These are phyloP conservation scores for Mythimna impura DNA, from an alignment of 2,888 invertebrate genomes.

Conservation along the genomic window DNA sequence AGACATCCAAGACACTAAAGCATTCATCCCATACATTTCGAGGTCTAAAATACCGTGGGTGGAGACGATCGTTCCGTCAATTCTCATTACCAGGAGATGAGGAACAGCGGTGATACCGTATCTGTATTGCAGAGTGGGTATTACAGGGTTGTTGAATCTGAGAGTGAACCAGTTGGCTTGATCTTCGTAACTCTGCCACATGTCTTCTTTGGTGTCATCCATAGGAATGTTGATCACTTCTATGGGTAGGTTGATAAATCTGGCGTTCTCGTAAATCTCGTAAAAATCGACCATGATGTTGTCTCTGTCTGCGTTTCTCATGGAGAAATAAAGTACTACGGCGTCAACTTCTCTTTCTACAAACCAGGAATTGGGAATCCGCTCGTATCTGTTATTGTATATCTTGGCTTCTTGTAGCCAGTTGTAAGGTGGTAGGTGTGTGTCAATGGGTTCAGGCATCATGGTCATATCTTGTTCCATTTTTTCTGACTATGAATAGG, in stretches of 20 bases:
- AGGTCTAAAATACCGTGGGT: constrained; percentile 79
- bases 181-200: constrained; percentile 68
- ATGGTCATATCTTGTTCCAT: not conserved
- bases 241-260: constrained; percentile 78
- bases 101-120: constrained; percentile 80
- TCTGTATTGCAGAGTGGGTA: constrained; percentile 74
- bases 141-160: constrained; percentile 74
- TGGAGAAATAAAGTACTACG: constrained; percentile 78
- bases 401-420: constrained; percentile 77
- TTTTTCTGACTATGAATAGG: no score
- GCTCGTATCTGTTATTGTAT: constrained; percentile 74
- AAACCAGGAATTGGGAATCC: constrained; percentile 75
- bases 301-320: constrained; percentile 76
- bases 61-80: constrained; percentile 78
- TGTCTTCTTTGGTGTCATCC: constrained; percentile 76
- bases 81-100: constrained; percentile 74
- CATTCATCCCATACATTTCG: constrained; percentile 81
- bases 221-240: constrained; percentile 84
- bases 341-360: constrained; percentile 76
- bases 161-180: constrained; percentile 88
- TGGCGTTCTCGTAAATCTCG: constrained; percentile 80
- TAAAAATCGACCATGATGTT: constrained; percentile 80
- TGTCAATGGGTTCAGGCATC: not conserved
- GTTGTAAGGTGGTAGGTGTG: constrained; percentile 63
- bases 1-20: constrained; percentile 81